Evolutionary conservation across 2,888 invertebrate species (phyloP), one percentile per base, ranked within the genome.

Genomic region (Zygothrica quintamaculata): DNA sequence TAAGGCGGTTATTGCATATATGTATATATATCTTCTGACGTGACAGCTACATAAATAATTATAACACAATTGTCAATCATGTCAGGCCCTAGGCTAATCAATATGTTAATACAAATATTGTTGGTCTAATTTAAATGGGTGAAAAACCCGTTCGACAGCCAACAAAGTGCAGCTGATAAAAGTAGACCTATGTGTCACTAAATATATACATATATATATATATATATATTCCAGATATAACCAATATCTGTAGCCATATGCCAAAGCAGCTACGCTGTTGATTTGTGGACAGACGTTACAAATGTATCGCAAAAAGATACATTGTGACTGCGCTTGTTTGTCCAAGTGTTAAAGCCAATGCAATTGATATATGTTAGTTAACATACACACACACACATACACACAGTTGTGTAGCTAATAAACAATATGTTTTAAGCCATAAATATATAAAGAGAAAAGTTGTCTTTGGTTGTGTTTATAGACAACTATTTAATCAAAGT

Each of bases 31-130:
- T n/a, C n/a, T 1, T 25, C 9, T 68, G 48, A 78, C 18, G 51
- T 84, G 86, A 80, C 80, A 80, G 65, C 39, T 61, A 82, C 85
- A 82, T 82, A 87, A 82, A 87, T 82, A 78, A 84, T 52, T 78
- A 53, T 78, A 79, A 87, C 87, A 87, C 82, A 87, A 81, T 85
- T 82, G 82, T 82, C 82, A 82, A 82, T 82, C 82, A 82, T 65
- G 57, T 69, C 84, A 61, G 48, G 77, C 84, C 86, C 77, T 84
- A 77, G 80, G 80, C 86, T 74, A 80, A 86, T 84, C 80, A 86
- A 77, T 80, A 80, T 85, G 86, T 65, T 71, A 80, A 84, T 85
- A 40, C 37, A n/a, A n/a, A n/a, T n/a, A n/a, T n/a, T n/a, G 42
- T 11, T 25, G 40, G 44, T 26, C 6, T 16, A 51, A 55, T 48